Percentiles rank a stretch among this genome's conserved stretches.
phyloP scores from a whole-genome alignment of 2,888 invertebrate species.

The Sarcophaga rosellei region DNA sequence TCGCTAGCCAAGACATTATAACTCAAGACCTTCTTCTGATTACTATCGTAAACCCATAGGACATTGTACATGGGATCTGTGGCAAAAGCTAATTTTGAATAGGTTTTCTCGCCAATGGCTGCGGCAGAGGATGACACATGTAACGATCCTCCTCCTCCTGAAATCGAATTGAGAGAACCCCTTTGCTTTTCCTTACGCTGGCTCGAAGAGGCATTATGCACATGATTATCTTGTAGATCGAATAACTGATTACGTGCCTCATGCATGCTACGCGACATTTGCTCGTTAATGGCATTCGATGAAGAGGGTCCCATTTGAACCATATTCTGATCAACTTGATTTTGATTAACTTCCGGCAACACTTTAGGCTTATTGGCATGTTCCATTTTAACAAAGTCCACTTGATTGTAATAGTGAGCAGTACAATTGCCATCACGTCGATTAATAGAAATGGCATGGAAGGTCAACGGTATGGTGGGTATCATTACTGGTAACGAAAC shows the following conservation, averaged over 20 bases:
- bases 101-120: constrained; percentile 73
- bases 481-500: constrained; percentile 85
- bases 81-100: constrained; percentile 80
- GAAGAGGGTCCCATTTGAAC: constrained; percentile 57
- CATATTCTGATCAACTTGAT: constrained; percentile 73
- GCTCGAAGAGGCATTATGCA: constrained; percentile 66
- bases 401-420: constrained; percentile 92
- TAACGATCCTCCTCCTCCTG: constrained; percentile 27
- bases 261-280: constrained; percentile 81
- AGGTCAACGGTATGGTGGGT: constrained; percentile 90
- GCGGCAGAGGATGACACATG: constrained; percentile 32
- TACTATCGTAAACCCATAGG: constrained; percentile 93
- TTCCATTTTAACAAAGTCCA: constrained; percentile 88
- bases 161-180: constrained; percentile 52
- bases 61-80: constrained; percentile 96
- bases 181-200: constrained; percentile 62
- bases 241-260: constrained; percentile 81
- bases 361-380: constrained; percentile 82
- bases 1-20: constrained; percentile 93
- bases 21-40: constrained; percentile 84
- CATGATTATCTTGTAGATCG: constrained; percentile 77
- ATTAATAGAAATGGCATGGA: constrained; percentile 94
- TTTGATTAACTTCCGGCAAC: constrained; percentile 79
- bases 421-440: constrained; percentile 93
- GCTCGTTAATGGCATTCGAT: constrained; percentile 78